Evolutionary conservation across 2,113 vertebrate species (phyloP), one percentile per base, ranked within the genome.

Genomic region (Oryzias celebensis): DNA sequence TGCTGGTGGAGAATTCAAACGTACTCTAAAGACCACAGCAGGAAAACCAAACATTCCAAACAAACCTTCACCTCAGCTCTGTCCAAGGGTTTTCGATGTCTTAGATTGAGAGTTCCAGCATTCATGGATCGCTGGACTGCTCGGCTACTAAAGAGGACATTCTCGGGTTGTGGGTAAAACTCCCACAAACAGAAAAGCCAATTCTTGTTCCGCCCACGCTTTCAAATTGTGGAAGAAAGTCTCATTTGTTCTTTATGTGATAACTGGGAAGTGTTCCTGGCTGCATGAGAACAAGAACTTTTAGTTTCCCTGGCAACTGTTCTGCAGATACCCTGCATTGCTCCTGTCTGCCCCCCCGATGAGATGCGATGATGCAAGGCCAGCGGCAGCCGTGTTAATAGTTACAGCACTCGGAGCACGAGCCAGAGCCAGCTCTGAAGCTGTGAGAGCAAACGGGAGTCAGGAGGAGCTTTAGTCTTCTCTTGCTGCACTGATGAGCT

Each of bases 321-420:
- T 81, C 71, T 79, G 81, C 73, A 81, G 82, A 81, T 73, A 47
- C 73, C 65, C 54, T 36, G 23, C 59, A 71, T 74, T 75, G 41
- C 73, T 78, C 46, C 71, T 52, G 62, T 64, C 78, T 73, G 65
- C 73, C 62, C 67, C 65, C 65, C 59, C 36, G 78, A 81, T 83
- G 64, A 78, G 77, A 84, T 57, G 64, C 16, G 12, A 72, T 89
- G 87, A 89, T 83, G 87, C 87, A 89, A 89, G 48, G 58, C 71
- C 71, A 73, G 80, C 71, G 56, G 66, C 63, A 56, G 68, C 12
- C 7, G 79, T 78, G 85, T 80, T 84, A 84, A 85, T 78, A 73
- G 71, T 84, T 87, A 71, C 83, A 83, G 57, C 78, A 83, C 81
- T 77, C 53, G 23, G 72, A 28, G 26, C 26, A 28, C 10, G 2